A percentile compares a stretch with the other conserved stretches of the same genome.
phyloP scores from a whole-genome alignment of 53 echinoderm and acorn worm species.

The Mesocentrotus franciscanus region DNA sequence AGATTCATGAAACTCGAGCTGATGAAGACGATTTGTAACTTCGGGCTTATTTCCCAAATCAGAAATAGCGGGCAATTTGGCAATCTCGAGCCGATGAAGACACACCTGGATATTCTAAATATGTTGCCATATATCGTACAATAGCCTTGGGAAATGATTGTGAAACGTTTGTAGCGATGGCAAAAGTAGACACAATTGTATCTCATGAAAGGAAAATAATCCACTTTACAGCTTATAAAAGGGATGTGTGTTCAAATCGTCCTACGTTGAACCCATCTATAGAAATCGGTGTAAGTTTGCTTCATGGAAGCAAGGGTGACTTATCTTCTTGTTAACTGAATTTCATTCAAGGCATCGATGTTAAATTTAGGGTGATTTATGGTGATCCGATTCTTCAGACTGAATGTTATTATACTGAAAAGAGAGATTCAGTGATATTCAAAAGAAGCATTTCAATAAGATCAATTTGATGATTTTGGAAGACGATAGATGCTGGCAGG shows the following conservation, averaged over 20 bases:
- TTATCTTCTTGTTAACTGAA: background rate
- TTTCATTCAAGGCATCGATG: background rate
- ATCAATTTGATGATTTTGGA: background rate
- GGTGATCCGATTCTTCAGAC: background rate
- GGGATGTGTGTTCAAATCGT: background rate
- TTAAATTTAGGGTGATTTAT: conserved; percentile 12
- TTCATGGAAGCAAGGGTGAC: no score
- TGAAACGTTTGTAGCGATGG: background rate
- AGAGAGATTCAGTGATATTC: background rate
- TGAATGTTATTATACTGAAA: background rate
- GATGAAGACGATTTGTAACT: no score
- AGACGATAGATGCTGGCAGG: background rate
- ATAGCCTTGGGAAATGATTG: background rate
- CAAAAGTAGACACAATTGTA: background rate
- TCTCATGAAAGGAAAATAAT: conserved; percentile 6
- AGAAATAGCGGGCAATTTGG: no score
- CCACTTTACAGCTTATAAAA: background rate
- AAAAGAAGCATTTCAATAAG: background rate
- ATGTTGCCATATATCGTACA: background rate
- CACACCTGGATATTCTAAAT: background rate
- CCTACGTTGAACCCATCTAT: conserved; percentile 6
- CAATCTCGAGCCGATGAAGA: no score
- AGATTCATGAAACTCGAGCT: no score
- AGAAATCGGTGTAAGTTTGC: conserved; percentile 26
- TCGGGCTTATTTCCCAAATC: no score